Conservation (phyloP, 2,797 vertebrate genomes). For the Sphenopsis melanotis region DNA sequence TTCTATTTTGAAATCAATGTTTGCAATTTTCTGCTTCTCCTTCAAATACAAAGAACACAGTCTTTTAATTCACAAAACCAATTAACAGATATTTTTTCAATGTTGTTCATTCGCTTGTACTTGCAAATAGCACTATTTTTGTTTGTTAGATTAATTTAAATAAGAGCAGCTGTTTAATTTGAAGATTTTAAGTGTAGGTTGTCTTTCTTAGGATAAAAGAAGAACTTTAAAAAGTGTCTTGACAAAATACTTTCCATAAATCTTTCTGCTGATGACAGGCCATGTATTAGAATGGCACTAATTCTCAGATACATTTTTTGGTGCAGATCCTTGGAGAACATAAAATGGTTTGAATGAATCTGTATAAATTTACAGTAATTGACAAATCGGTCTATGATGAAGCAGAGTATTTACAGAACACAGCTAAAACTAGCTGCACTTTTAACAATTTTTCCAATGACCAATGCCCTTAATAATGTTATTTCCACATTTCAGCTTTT, state of each 20-base stretch:
- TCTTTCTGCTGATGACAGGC: background rate
- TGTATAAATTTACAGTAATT: background rate
- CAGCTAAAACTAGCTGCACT: background rate
- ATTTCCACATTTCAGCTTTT: background rate
- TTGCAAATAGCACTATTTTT: conserved; percentile 1
- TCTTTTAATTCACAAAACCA: conserved; percentile 22
- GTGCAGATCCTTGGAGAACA: background rate
- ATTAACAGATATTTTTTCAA: conserved; percentile 8
- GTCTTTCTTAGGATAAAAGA: background rate
- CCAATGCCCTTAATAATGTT: background rate
- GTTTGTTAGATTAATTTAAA: background rate
- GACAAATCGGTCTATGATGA: background rate
- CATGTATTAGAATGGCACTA: background rate
- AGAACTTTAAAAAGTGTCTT: background rate
- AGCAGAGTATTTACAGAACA: background rate
- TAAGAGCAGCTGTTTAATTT: background rate
- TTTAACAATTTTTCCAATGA: background rate
- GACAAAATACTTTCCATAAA: background rate
- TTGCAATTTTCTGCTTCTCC: conserved; percentile 32
- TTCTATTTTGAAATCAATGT: conserved; percentile 40
- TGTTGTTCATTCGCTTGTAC: background rate
- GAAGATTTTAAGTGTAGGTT: background rate
- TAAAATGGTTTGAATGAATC: background rate
- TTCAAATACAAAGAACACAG: background rate
- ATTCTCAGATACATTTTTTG: background rate